Base-by-base conservation (phyloP, 1,140 invertebrate genomes). In the Trichoplusia ni region DNA sequence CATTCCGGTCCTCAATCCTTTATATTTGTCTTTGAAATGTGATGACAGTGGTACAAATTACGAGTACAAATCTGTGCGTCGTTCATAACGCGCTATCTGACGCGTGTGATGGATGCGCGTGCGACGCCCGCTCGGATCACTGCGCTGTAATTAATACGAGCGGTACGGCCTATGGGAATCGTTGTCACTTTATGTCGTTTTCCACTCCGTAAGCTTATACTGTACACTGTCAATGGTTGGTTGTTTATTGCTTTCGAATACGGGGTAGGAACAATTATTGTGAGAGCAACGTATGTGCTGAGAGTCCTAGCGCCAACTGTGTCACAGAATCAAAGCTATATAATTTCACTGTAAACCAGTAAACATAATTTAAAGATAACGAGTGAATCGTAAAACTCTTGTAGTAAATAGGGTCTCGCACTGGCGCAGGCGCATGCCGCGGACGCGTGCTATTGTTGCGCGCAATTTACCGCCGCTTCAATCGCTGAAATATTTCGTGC, bases 11-110 rank as follows among this genome's bases (percentile, higher is more conserved):
- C 77, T 82, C 87, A 82, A 90, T 86, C 79, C 83, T 89, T 90
- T 89, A 89, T 89, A 86, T 90, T 90, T 90, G 87, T 90, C 87
- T 90, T 90, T 90, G 86, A 89, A 87, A 89, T 87, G 86, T 89
- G 87, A 90, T 89, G 87, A 90, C 87, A 90, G 84, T 84, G 79
- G 81, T 90, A 90, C 87, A 90, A 90, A 90, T 90, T 87, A 90
- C 82, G 82, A 78, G 64, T 85, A 90, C 87, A 90, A 86, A 90
- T 87, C 86, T 85, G 81, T 84, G 79, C 68, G 85, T 83, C 83
- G 78, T 87, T 84, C 85, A 86, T 88, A 88, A 84, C 76, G 80
- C 77, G 79, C 73, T 89, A 89, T 89, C 86, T 85, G 61, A 75
- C 71, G 60, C 75, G 64, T 16, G 77, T 89, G 86, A 89, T 89